Base-by-base conservation (phyloP, 2,113 vertebrate species). In the Calidris pygmaea region DNA sequence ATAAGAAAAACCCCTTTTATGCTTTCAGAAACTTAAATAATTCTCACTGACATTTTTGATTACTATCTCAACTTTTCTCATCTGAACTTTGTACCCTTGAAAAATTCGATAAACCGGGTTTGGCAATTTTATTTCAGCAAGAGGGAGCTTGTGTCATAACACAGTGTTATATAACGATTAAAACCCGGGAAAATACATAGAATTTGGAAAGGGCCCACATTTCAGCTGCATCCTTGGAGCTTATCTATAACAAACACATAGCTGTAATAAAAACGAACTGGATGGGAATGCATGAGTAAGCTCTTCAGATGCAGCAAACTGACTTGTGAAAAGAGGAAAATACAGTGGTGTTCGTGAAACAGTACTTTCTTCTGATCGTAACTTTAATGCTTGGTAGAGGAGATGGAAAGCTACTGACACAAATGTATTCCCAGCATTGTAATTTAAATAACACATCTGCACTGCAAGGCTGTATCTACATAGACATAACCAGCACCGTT, bases 371-470 rank as follows among this genome's bases (percentile, higher is more conserved):
- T 92, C 83, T 87, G 70, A 66, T 91, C 67, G 5, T 24, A 59
- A 78, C 82, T 94, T 67, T 81, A 85, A 17, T 27, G 37, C 80
- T 73, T 9, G 53, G 88, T 71, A 67, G 88, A 94, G 68, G 90
- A 96, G 89, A 96, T 79, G 75, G 93, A 94, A 96, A 96, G 95
- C 96, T 93, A 80, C 94, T 89, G 94, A 93, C 94, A 97, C 71
- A 95, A 94, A 96, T 89, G 93, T 96, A 93, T 96, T 95, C 94
- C 87, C 94, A 86, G 93, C 58, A 91, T 90, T 97, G 89, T 95
- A 75, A 97, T 96, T 96, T 96, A 95, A 97, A 96, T 95, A 95
- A 96, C 92, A 76, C 93, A 96, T 95, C 93, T 96, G 94, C 81
- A 87, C 90, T 65, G 90, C 92, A 65, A 96, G 85, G 60, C 85